Evolutionary conservation across 2,113 vertebrate genomes (phyloP).

Genomic region (Zapornia atra): DNA sequence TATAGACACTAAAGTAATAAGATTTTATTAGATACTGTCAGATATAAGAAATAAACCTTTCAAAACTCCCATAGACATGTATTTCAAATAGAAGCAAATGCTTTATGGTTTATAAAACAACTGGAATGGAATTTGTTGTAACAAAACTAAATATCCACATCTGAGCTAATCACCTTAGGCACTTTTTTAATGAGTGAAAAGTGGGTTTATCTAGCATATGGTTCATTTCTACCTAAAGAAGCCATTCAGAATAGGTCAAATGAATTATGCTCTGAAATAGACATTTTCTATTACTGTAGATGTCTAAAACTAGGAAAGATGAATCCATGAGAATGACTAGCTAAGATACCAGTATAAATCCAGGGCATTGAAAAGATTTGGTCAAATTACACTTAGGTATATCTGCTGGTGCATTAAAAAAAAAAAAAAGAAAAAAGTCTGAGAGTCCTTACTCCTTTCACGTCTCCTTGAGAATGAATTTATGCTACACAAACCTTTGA

Average conservation of each 20-base stretch:
- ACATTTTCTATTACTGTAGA: not conserved
- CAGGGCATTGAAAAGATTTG: not conserved
- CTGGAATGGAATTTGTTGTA: not conserved
- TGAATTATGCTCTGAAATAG: not conserved
- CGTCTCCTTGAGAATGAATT: slow-evolving; percentile 68
- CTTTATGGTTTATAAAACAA: not conserved
- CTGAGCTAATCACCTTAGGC: not conserved
- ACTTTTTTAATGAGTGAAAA: not conserved
- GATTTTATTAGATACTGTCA: not conserved
- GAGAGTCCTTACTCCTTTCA: slow-evolving; percentile 32
- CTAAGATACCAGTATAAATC: not conserved
- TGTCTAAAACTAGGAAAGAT: not conserved
- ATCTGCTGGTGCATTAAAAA: not conserved
- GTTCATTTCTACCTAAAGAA: not conserved
- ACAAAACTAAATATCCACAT: not conserved
- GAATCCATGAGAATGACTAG: not conserved
- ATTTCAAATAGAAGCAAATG: not conserved
- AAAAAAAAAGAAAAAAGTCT: not conserved
- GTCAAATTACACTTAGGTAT: not conserved
- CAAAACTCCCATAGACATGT: not conserved
- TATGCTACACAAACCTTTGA: slow-evolving; percentile 47
- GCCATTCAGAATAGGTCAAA: not conserved
- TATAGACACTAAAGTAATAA: not conserved
- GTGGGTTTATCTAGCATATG: not conserved
- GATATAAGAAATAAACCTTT: not conserved